Percentiles rank a stretch among this genome's conserved stretches.
These are phyloP conservation scores for Marisa cornuarietis DNA, from an alignment of 1,140 invertebrate species.

Conservation along the genomic window DNA sequence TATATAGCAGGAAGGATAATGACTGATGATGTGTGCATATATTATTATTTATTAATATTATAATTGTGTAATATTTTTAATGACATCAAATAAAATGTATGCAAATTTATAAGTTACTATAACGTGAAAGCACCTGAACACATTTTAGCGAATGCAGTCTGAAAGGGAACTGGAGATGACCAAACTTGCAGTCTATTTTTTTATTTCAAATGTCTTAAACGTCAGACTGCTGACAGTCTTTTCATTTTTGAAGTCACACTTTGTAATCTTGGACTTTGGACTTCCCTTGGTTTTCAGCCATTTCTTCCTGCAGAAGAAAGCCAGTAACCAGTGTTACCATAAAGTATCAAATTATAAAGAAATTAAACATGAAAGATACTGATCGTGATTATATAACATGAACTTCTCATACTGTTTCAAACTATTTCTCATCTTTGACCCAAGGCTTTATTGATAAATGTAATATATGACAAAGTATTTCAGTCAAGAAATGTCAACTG, in stretches of 20 bases:
- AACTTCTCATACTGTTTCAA: not conserved
- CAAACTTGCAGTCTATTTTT: constrained; percentile 10
- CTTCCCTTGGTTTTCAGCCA: constrained; percentile 51
- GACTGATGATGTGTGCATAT: too few relatives aligned
- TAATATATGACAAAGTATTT: not conserved
- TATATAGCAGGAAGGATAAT: too few relatives aligned
- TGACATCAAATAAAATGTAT: not conserved
- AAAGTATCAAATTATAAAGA: not conserved
- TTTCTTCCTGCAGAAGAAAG: constrained; percentile 42
- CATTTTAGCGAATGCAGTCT: not conserved
- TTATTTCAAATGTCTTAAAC: constrained; percentile 31
- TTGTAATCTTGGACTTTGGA: constrained; percentile 49
- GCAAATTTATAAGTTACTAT: not conserved
- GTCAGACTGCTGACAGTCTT: constrained; percentile 24
- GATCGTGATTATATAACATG: not conserved
- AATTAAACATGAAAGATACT: not conserved
- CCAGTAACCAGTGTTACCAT: too few relatives aligned
- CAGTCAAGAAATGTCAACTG: not conserved
- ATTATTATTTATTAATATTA: not conserved
- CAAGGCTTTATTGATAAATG: not conserved
- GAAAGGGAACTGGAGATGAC: not conserved
- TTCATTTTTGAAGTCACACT: constrained; percentile 53
- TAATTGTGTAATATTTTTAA: not conserved
- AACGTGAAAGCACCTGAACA: not conserved
- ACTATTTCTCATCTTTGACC: not conserved